Conservation (phyloP, 2,113 vertebrate species). For the Sorex fumeus region DNA sequence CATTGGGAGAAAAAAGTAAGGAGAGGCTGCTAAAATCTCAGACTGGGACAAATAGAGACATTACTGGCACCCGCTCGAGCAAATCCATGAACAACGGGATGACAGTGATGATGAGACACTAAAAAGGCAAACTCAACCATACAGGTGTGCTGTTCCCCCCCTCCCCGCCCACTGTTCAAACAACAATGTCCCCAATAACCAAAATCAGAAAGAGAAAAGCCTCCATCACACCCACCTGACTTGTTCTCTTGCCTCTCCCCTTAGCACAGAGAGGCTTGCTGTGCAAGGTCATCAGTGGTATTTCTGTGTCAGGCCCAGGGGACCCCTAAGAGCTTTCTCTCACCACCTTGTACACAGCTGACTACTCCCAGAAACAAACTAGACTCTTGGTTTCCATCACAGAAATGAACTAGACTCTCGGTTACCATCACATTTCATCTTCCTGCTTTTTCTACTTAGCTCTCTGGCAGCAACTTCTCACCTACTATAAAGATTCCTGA, state of each 20-base stretch:
- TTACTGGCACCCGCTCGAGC: no score
- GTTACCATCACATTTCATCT: not conserved
- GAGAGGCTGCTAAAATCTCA: no score
- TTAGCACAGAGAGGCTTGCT: not conserved
- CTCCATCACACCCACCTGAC: not conserved
- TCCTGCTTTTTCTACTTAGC: not conserved
- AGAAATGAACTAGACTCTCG: no score
- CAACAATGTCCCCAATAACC: not conserved
- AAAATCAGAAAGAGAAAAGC: constrained; percentile 12
- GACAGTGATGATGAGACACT: no score
- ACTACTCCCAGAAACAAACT: not conserved
- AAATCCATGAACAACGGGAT: no score
- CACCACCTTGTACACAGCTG: not conserved
- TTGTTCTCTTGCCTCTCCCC: not conserved
- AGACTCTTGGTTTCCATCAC: not conserved
- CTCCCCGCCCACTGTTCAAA: not conserved
- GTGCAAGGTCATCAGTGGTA: not conserved
- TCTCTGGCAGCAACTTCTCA: not conserved
- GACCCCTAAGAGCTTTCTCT: not conserved
- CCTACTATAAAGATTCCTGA: not conserved
- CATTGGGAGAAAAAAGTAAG: no score
- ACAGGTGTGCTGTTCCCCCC: not conserved
- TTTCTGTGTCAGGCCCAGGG: not conserved
- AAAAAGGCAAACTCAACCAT: no score
- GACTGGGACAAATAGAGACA: no score